Conservation (phyloP, 2,888 invertebrate genomes). For the Sarcophaga carnaria region DNA sequence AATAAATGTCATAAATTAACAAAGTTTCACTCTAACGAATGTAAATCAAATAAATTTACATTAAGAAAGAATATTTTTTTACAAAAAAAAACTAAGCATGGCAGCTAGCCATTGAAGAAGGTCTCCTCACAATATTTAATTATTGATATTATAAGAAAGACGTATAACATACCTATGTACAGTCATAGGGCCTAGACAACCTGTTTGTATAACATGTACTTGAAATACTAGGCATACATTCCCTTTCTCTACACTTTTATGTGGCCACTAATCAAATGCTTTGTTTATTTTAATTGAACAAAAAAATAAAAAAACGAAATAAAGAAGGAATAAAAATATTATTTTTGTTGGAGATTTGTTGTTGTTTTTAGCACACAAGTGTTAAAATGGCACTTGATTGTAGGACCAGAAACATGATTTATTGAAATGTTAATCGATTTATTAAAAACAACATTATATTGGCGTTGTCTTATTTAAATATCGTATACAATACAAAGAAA, state of each 20-base stretch:
- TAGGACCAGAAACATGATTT: constrained; percentile 57
- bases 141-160: no score
- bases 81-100: no score
- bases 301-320: neutral
- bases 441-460: constrained; percentile 41
- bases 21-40: constrained; percentile 3
- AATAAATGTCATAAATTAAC: constrained; percentile 9
- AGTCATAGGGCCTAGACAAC: no score
- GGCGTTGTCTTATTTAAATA: constrained; percentile 22
- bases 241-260: neutral
- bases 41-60: constrained; percentile 17
- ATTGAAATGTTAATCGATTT: constrained; percentile 61
- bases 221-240: neutral
- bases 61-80: neutral
- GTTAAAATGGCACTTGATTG: constrained; percentile 53
- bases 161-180: no score
- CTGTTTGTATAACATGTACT: neutral
- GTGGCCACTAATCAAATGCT: neutral
- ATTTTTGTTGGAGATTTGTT: no score
- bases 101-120: no score
- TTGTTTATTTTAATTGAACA: neutral
- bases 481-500: constrained; percentile 8
- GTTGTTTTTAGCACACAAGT: constrained; percentile 45
- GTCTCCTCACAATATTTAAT: no score
- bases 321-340: neutral